These are phyloP conservation scores for Gyps fulvus DNA, from an alignment of 2,113 vertebrate species.

Conservation along the genomic window DNA sequence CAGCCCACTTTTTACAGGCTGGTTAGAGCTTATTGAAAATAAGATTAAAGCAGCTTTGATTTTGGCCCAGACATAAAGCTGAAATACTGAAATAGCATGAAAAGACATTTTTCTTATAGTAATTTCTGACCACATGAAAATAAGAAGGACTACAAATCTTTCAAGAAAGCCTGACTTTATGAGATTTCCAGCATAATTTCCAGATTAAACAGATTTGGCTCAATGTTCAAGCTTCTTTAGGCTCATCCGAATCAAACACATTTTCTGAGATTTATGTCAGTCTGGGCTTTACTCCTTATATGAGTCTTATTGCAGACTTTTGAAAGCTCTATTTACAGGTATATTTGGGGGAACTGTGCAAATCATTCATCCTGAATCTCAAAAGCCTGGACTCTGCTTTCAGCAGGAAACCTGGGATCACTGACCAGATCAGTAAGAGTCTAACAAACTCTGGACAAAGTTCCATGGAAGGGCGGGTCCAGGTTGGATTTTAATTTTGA, in stretches of 20 bases:
- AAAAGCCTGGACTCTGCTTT: not conserved
- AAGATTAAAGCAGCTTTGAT: not conserved
- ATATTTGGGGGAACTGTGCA: not conserved
- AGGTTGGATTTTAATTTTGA: not conserved
- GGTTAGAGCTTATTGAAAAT: not conserved
- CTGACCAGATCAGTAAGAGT: not conserved
- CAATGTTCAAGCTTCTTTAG: not conserved
- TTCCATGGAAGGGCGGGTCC: not conserved
- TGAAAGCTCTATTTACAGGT: not conserved
- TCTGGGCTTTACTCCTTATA: not conserved
- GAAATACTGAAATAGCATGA: not conserved
- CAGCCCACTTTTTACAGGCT: not conserved
- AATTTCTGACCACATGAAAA: slow-evolving; percentile 42
- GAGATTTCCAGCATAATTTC: slow-evolving; percentile 22
- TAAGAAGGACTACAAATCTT: slow-evolving; percentile 22
- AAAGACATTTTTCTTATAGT: not conserved
- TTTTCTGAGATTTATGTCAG: slow-evolving; percentile 4
- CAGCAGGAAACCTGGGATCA: not conserved
- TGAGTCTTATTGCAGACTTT: not conserved
- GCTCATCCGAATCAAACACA: not conserved
- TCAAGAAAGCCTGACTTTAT: slow-evolving; percentile 3
- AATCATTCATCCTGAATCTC: not conserved
- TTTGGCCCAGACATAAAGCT: not conserved
- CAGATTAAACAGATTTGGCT: slow-evolving; percentile 38
- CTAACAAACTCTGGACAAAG: not conserved